Percentiles rank a stretch among this genome's conserved stretches.
These are phyloP conservation scores for Rhinichthys osculus DNA, from an alignment of 2,797 vertebrate genomes.

Conservation along the genomic window DNA sequence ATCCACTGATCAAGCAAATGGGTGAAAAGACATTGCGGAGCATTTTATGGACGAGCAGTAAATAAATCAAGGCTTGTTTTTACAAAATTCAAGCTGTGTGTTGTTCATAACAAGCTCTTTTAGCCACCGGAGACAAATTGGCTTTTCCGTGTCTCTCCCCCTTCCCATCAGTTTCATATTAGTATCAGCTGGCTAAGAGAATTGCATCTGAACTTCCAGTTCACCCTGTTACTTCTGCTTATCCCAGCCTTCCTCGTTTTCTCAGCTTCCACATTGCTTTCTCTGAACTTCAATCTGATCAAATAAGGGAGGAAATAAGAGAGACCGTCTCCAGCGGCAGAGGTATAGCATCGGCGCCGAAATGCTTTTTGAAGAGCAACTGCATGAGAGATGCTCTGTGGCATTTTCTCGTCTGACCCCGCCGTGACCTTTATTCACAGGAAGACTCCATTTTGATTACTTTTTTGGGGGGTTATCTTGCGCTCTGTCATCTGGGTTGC, in stretches of 20 bases:
- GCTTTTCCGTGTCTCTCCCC: slow-evolving; percentile 8
- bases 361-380: slow-evolving; percentile 51
- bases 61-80: slow-evolving; percentile 38
- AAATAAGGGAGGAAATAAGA: slow-evolving; percentile 60
- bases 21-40: not conserved
- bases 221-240: slow-evolving; percentile 48
- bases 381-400: slow-evolving; percentile 47
- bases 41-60: slow-evolving; percentile 25
- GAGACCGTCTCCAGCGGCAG: slow-evolving; percentile 51
- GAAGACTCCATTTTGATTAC: slow-evolving; percentile 53
- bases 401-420: slow-evolving; percentile 47
- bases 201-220: slow-evolving; percentile 60
- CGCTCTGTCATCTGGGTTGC: slow-evolving; percentile 37
- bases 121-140: slow-evolving; percentile 53
- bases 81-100: slow-evolving; percentile 1
- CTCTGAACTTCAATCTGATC: slow-evolving; percentile 60
- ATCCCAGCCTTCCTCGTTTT: slow-evolving; percentile 46
- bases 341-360: slow-evolving; percentile 22
- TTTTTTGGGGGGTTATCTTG: slow-evolving; percentile 43
- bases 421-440: slow-evolving; percentile 47
- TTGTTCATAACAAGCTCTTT: slow-evolving; percentile 41
- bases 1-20: slow-evolving; percentile 18
- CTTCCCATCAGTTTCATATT: slow-evolving; percentile 51
- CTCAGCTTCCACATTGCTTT: slow-evolving; percentile 54
- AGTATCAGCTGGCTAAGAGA: slow-evolving; percentile 58